phyloP scores from a whole-genome alignment of 2,113 vertebrate species.

The Python bivittatus region DNA sequence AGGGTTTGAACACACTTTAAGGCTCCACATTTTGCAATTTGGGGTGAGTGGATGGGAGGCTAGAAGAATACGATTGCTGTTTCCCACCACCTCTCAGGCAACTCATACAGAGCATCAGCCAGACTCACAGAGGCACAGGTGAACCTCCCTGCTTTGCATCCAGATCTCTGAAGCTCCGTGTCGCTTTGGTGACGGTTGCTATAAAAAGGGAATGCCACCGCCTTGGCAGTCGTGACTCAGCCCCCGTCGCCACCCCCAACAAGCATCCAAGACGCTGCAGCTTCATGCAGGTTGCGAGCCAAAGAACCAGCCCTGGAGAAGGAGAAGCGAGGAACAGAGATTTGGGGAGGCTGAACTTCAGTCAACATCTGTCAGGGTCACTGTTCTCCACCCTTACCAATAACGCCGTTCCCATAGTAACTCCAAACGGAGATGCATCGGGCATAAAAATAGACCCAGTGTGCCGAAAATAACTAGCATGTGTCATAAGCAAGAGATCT shows the following conservation, averaged over 20 bases:
- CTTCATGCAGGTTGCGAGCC: neutral
- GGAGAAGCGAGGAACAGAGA: neutral
- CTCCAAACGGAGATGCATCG: slow-evolving; percentile 39
- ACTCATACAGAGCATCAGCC: neutral
- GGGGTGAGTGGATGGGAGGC: neutral
- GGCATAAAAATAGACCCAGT: slow-evolving; percentile 24
- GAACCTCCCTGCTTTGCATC: neutral
- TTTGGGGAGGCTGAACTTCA: neutral
- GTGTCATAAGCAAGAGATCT: slow-evolving; percentile 32
- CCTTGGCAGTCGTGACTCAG: neutral
- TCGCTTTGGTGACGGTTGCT: neutral
- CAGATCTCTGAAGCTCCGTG: neutral
- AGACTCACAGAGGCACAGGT: neutral
- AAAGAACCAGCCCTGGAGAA: neutral
- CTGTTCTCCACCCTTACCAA: slow-evolving; percentile 47
- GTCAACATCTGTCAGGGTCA: slow-evolving; percentile 53
- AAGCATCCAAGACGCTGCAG: slow-evolving; percentile 22
- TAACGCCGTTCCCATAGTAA: slow-evolving; percentile 62
- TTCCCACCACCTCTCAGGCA: neutral
- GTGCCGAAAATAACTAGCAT: slow-evolving; percentile 46
- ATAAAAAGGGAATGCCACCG: neutral
- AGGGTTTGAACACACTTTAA: neutral
- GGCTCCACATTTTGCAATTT: neutral
- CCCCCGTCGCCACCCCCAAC: neutral
- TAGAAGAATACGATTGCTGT: neutral